Base-by-base conservation (phyloP, 2,888 invertebrate genomes). In the Dasypogon diadema region DNA sequence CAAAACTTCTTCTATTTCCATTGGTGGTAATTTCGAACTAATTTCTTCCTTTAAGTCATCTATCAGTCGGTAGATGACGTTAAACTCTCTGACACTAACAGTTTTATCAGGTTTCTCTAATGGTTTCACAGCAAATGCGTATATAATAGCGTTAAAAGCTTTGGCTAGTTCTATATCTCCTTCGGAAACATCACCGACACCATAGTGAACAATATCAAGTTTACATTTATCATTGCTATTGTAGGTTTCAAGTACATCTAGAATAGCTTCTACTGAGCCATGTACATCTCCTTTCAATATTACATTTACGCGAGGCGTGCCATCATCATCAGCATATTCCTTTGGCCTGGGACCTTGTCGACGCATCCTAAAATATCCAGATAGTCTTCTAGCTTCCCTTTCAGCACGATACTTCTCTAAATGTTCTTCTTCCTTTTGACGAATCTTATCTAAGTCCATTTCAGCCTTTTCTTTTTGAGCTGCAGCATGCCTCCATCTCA, bases 211-310 rank as follows among this genome's bases (percentile, higher is more conserved):
- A 2, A 99, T 85, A 81, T 96, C 92, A 12, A 99, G 87, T 56
- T 90, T 89, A 81, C 97, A 98, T 4, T 85, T 85, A 2, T 90
- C 88, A 70, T 90, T 88, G n/a, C 89, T 89, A 80, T 92, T 89
- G 82, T 98, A 99, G 0, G 96, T 94, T 79, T 93, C 94, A 74
- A 99, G 84, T 8, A 96, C 92, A 84, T 98, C 95, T 78, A 98
- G 85, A 79, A 99, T 93, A 0, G 99, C 98, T 85, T 99, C 99
- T 54, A 98, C 91, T 0, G 97, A 97, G 0, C 99, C 99, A 85
- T 96, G 94, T 1, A 99, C 98, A 87, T 99, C 99, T 21, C 94
- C 94, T 89, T 93, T 92, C 2, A 93, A 82, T 2, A 93, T 83
- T 6, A 93, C 85, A 80, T 88, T 90, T 73, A 93, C 83, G 77